Evolutionary conservation across 2,888 invertebrate species (phyloP).

Genomic region (Acheta domesticus): DNA sequence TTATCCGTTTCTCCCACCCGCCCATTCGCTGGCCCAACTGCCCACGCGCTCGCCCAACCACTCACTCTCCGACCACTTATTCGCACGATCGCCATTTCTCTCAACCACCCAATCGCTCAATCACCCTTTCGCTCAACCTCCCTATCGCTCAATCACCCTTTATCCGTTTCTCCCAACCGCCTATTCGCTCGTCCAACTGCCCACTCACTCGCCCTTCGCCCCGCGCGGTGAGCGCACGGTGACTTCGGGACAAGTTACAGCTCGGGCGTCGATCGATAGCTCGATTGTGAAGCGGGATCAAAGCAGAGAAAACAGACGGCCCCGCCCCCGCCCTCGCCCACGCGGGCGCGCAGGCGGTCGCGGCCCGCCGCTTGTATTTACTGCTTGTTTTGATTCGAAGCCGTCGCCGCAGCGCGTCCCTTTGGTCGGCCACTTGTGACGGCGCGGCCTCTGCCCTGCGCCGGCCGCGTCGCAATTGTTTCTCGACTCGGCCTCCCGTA

Average conservation of each 20-base stretch:
- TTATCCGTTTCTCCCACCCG: too few relatives aligned
- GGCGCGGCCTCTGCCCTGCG: background rate
- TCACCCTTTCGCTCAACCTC: too few relatives aligned
- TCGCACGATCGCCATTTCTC: too few relatives aligned
- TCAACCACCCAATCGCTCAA: too few relatives aligned
- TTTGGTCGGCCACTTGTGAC: background rate
- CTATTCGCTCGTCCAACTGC: too few relatives aligned
- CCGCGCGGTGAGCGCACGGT: background rate
- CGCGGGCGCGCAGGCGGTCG: background rate
- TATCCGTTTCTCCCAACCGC: too few relatives aligned
- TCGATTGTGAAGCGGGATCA: conserved; percentile 18
- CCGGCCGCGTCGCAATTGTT: background rate
- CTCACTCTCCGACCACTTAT: too few relatives aligned
- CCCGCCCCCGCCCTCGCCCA: background rate
- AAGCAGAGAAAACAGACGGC: background rate
- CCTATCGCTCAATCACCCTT: too few relatives aligned
- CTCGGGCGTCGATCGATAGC: background rate
- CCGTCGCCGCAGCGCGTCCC: background rate
- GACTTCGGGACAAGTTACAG: conserved; percentile 18
- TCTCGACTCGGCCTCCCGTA: background rate
- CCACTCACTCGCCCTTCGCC: too few relatives aligned
- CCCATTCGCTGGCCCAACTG: too few relatives aligned
- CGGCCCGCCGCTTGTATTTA: background rate
- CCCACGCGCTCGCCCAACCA: too few relatives aligned
- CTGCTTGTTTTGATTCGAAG: conserved; percentile 18